Evolutionary conservation across 2,113 vertebrate genomes (phyloP).

Genomic region (Theropithecus gelada): DNA sequence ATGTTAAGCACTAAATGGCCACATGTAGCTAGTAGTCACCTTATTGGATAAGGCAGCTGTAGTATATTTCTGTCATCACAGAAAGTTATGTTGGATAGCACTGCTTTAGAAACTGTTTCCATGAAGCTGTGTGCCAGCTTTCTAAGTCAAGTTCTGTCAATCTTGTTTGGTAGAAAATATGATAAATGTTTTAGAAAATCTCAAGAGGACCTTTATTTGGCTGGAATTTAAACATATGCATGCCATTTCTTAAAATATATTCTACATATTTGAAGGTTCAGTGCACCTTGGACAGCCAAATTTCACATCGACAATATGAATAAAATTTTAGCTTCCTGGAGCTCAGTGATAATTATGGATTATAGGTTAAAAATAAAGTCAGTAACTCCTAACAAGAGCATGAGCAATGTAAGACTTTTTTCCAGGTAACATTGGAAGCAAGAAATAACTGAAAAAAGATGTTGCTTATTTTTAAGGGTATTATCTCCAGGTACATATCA

Average conservation of each 20-base stretch:
- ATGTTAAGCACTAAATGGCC: neutral
- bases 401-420: neutral
- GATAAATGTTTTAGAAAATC: neutral
- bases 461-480: neutral
- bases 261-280: neutral
- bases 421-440: neutral
- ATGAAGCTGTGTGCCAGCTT: neutral
- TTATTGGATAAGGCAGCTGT: neutral
- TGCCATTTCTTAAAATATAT: neutral
- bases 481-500: neutral
- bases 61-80: neutral
- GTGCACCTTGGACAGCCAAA: neutral
- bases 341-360: neutral
- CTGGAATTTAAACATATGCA: slow-evolving; percentile 7
- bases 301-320: neutral
- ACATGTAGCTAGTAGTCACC: neutral
- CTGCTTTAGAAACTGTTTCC: neutral
- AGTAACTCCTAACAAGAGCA: neutral
- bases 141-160: neutral
- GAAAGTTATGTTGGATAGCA: neutral
- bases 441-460: neutral
- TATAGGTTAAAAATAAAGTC: neutral
- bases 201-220: neutral
- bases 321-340: neutral
- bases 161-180: neutral